Conservation (phyloP, 2,797 vertebrate genomes). For the Yasuhikotakia modesta region DNA sequence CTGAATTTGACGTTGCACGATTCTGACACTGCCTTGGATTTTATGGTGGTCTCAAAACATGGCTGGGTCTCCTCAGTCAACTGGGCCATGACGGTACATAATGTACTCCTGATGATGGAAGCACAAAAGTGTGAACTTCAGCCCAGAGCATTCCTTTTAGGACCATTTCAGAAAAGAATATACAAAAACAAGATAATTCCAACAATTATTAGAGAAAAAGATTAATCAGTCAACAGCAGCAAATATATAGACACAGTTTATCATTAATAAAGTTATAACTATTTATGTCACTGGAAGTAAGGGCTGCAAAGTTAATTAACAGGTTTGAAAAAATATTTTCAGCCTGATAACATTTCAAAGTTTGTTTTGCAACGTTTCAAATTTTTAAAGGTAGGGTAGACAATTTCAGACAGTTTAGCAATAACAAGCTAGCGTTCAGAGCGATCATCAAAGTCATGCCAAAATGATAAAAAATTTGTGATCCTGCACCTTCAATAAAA, state of each 20-base stretch:
- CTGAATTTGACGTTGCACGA: constrained; percentile 92
- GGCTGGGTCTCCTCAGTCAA: constrained; percentile 97
- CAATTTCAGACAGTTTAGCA: no score
- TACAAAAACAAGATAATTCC: not conserved
- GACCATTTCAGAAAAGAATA: no score
- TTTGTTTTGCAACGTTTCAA: constrained; percentile 22
- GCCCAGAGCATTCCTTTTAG: not conserved
- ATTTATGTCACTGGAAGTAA: constrained; percentile 15
- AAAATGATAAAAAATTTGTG: no score
- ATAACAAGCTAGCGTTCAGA: no score
- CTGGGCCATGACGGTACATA: constrained; percentile 97
- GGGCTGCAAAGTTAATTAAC: constrained; percentile 37
- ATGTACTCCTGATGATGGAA: constrained; percentile 86
- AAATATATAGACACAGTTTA: not conserved
- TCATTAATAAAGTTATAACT: constrained; percentile 25
- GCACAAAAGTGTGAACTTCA: constrained; percentile 22
- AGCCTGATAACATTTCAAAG: constrained; percentile 24
- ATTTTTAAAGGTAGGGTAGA: not conserved
- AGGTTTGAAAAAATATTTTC: constrained; percentile 30
- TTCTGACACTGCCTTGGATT: constrained; percentile 93
- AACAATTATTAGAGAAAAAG: constrained; percentile 37
- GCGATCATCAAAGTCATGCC: no score
- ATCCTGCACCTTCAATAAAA: no score
- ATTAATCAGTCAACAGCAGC: constrained; percentile 9
- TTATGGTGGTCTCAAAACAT: constrained; percentile 92